Conservation (phyloP, 2,113 vertebrate species). For the Lonchura striata region DNA sequence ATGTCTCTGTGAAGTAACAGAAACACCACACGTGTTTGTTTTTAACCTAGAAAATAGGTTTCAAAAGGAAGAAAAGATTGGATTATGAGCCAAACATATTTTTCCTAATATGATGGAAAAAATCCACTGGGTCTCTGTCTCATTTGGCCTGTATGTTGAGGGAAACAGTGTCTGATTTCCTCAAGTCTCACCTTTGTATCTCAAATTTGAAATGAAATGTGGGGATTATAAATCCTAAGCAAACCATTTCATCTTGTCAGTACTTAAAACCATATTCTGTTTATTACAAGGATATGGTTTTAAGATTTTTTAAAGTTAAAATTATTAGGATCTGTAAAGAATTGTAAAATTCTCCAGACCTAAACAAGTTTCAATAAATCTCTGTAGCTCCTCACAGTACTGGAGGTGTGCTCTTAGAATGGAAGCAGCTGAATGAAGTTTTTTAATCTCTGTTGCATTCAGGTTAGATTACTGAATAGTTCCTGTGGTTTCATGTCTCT, state of each 20-base stretch:
- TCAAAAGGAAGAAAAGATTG: background rate
- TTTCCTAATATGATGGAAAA: background rate
- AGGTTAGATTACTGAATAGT: background rate
- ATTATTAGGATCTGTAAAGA: background rate
- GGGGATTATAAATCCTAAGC: background rate
- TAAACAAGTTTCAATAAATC: background rate
- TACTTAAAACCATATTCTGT: background rate
- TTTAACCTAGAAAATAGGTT: background rate
- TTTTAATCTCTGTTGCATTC: background rate
- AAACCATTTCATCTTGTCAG: background rate
- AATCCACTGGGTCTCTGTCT: background rate
- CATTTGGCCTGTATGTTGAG: background rate
- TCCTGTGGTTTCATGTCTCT: background rate
- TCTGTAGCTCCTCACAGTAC: background rate
- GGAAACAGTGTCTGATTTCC: background rate
- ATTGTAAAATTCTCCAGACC: background rate
- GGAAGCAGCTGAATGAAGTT: background rate
- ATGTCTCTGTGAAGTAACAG: background rate
- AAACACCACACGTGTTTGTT: background rate
- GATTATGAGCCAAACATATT: background rate
- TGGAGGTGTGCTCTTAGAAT: background rate
- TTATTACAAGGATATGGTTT: background rate
- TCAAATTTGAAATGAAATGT: background rate
- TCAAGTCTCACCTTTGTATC: background rate
- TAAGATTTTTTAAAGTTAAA: background rate